These are phyloP conservation scores for Gymnocephalus cernua DNA, from an alignment of 2,113 vertebrate genomes.

Conservation along the genomic window DNA sequence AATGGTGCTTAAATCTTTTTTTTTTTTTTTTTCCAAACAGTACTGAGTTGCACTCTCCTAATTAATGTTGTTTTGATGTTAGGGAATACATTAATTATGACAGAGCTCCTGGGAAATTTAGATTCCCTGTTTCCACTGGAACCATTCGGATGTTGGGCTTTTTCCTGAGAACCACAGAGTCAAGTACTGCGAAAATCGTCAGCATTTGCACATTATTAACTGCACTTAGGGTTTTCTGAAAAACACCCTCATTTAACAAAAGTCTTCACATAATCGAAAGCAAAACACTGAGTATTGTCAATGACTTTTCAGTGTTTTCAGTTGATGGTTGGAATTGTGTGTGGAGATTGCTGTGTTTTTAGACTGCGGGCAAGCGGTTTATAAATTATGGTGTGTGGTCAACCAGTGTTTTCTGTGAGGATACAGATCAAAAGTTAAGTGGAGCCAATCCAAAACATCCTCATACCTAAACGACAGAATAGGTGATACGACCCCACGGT, in stretches of 20 bases:
- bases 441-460: too few species aligned
- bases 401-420: neutral
- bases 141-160: slow-evolving; percentile 35
- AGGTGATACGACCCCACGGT: too few species aligned
- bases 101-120: slow-evolving; percentile 57
- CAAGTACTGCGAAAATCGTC: slow-evolving; percentile 44
- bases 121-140: slow-evolving; percentile 41
- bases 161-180: slow-evolving; percentile 22
- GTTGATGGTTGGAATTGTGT: neutral
- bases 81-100: slow-evolving; percentile 60
- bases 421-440: neutral
- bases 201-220: slow-evolving; percentile 36
- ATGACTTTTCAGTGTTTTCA: neutral
- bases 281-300: neutral
- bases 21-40: slow-evolving; percentile 4
- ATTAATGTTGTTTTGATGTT: slow-evolving; percentile 64
- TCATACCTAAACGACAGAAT: too few species aligned
- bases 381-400: neutral
- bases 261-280: neutral
- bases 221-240: slow-evolving; percentile 16
- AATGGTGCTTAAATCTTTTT: slow-evolving; percentile 51
- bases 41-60: slow-evolving; percentile 21
- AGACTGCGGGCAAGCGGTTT: neutral
- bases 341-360: neutral
- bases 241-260: slow-evolving; percentile 1